Base-by-base conservation (phyloP, 2,888 invertebrate genomes). In the Anodontia alba region DNA sequence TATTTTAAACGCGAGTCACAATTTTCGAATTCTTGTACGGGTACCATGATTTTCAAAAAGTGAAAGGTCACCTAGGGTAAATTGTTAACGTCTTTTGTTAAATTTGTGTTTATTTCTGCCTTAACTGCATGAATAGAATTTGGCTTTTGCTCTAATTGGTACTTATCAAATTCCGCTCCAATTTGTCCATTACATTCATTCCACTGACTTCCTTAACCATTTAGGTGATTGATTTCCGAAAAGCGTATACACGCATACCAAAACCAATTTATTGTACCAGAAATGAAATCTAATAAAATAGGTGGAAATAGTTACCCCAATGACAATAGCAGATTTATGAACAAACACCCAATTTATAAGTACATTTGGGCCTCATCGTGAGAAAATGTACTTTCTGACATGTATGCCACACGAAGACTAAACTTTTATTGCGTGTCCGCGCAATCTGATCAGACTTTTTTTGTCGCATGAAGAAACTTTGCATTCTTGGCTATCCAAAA, bases 21-120 rank as follows among this genome's bases (percentile, higher is more conserved):
- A 29, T 31, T 62, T 62, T 62, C 17, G 20, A 31, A 62, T 62
- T 62, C 62, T 62, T 62, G 12, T 26, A 26, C 15, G 54, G 29
- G 54, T 20, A 46, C 3, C 15, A 17, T 8, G 33, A 33, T 17
- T 5, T 62, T 62, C 20, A 33, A 26, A 57, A 33, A 31, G 62
- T 62, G 20, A 33, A 29, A 62, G 62, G 62, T 62, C 62, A 62
- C 17, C 33, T 29, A 33, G 62, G 62, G 33, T 62, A 62, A 62
- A 62, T 17, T 62, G 62, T 62, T 31, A 62, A 33, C 62, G 23
- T 62, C 62, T 62, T 62, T 62, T 62, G 62, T 62, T 62, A 29
- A 17, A 20, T 5, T 29, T 20, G 46, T 46, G n/a, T 46, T 46
- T 46, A 46, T 62, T 33, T 62, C 33, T 62, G 20, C 62, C 31